phyloP scores from a whole-genome alignment of 2,888 invertebrate species.

The Euplexia lucipara region DNA sequence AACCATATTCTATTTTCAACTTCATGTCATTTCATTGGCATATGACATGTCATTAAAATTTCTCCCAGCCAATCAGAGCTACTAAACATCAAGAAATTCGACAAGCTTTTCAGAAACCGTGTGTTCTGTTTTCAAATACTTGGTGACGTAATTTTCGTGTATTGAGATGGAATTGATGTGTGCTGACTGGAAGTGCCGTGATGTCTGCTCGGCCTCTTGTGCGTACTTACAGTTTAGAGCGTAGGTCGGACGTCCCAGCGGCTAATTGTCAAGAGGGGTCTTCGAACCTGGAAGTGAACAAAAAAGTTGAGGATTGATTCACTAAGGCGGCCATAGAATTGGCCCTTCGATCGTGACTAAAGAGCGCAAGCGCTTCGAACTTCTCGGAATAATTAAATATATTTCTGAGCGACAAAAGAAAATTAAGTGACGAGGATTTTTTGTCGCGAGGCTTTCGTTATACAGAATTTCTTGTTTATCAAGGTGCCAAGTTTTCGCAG shows the following conservation, averaged over 20 bases:
- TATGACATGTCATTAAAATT: too few relatives aligned
- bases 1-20: constrained; percentile 16
- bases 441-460: too few relatives aligned
- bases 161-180: constrained; percentile 27
- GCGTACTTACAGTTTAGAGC: constrained; percentile 93
- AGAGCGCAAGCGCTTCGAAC: too few relatives aligned
- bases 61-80: neutral
- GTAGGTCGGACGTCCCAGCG: constrained; percentile 92
- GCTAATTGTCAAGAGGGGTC: constrained; percentile 95
- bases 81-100: too few relatives aligned
- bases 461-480: too few relatives aligned
- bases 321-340: too few relatives aligned
- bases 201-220: constrained; percentile 78
- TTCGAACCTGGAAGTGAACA: constrained; percentile 83
- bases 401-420: too few relatives aligned
- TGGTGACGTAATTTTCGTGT: constrained; percentile 23
- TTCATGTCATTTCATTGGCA: neutral
- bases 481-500: too few relatives aligned
- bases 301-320: neutral
- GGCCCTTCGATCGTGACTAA: too few relatives aligned
- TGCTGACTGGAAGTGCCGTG: constrained; percentile 70
- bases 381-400: too few relatives aligned
- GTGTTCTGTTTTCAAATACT: constrained; percentile 12
- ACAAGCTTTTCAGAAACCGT: constrained; percentile 13
- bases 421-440: too few relatives aligned